Evolutionary conservation across 2,888 invertebrate species (phyloP), one percentile per base, ranked within the genome.

Genomic region (Dioctria rufipes): DNA sequence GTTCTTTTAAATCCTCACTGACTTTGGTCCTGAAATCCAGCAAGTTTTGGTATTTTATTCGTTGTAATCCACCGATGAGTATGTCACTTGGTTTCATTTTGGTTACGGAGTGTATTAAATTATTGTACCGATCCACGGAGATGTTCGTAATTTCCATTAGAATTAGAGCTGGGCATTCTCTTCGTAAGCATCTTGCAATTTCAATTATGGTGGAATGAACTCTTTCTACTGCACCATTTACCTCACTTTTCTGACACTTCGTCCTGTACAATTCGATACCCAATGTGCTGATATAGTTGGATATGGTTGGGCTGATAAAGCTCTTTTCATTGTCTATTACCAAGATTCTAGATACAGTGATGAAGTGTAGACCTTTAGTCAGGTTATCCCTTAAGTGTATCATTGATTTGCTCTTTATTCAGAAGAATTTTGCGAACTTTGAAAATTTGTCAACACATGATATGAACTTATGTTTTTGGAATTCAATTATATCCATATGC

Each of bases 291-390:
- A n/a, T n/a, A n/a, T n/a, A n/a, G n/a, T n/a, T n/a, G 54, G 81
- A 43, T 5, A 81, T 75, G 43, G 81, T 83, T 0, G 82, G 80
- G 40, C 83, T 82, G 49, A 83, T 78, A 43, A 82, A 81, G 60
- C 81, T 81, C 13, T 80, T 69, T 78, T 84, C 81, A 13, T 84
- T 82, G 65, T 83, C 82, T 67, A 81, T 81, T 8, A 84, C 82
- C 5, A 83, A 13, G 6, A 82, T 66, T 80, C 81, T 81, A n/a
- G 81, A 82, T 37, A 81, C 82, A 3, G 77, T 80, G 69, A 83
- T 82, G 37, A 77, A 82, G 46, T 83, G 81, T 49, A 81, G 46
- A 5, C 80, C 8, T 54, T 82, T 81, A n/a, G 78, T 82, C 40
- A 83, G 58, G 51, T 83, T 82, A 40, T 83, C 80, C 25, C 83